Base-by-base conservation (phyloP, 2,888 invertebrate species). In the Tipula unca region DNA sequence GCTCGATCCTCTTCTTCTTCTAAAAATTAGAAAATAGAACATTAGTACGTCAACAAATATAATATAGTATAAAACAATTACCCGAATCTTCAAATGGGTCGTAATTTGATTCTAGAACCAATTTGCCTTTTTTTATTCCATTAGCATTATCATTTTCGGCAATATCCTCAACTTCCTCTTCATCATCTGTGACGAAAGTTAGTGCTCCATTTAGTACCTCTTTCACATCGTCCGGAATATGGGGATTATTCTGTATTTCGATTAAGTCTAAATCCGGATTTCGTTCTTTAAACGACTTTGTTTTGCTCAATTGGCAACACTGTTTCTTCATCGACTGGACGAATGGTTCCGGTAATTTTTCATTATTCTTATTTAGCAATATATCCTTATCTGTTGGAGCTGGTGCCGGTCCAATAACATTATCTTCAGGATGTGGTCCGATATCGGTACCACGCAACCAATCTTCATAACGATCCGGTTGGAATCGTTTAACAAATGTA, bases 401-500 rank as follows among this genome's bases (percentile, higher is more conserved):
- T 0, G 97, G 96, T 0, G 97, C 97, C 0, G 96, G 95, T 0
- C 93, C 91, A 90, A 93, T 92, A 86, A 92, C 92, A 88, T 94
- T 89, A 91, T 98, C 98, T 90, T 98, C 98, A 0, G 99, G 99
- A 91, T 99, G 98, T 20, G 95, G 95, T 0, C 97, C 98, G 85
- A 96, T 92, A 90, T 99, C 98, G 87, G 94, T 94, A 0, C 99
- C 99, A 88, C 94, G 94, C 86, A 97, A 91, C 99, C 99, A 99
- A 32, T 95, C 91, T 36, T 97, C 95, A 89, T 98, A 99, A 88
- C 95, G 93, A 29, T 96, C 96, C 0, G 96, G 95, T 89, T 97
- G 97, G 89, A 97, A 97, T n/a, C 97, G 92, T 90, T 96, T 96
- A 0, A 99, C 98, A 92, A 99, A 99, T 5, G 97, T 96, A 88